These are phyloP conservation scores for Drosophila nebulosa DNA, from an alignment of 1,140 invertebrate species.

Conservation along the genomic window DNA sequence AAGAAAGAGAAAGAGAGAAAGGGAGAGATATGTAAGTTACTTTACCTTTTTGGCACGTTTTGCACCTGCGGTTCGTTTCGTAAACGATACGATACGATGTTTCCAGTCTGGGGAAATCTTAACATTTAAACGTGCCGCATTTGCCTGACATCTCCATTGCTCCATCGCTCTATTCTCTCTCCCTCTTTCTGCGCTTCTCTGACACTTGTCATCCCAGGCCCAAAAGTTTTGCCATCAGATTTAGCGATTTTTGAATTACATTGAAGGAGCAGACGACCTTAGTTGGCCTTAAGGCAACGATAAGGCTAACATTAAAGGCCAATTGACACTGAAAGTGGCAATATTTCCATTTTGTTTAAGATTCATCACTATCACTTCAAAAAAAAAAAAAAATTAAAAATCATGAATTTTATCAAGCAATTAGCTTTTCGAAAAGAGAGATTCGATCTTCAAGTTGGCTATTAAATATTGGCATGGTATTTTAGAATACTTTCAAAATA, in stretches of 20 bases:
- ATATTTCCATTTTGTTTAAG: not conserved
- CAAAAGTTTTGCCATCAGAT: slow-evolving; percentile 46
- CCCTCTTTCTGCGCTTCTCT: not conserved
- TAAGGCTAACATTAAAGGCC: not conserved
- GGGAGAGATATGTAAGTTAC: slow-evolving; percentile 27
- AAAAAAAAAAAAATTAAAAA: too few relatives aligned
- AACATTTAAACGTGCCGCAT: slow-evolving; percentile 53
- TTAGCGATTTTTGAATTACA: slow-evolving; percentile 41
- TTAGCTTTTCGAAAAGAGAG: too few relatives aligned
- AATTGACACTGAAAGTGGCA: not conserved
- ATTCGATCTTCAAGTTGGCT: too few relatives aligned
- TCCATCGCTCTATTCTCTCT: not conserved
- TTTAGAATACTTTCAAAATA: too few relatives aligned
- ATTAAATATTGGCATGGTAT: too few relatives aligned
- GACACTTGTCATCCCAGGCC: slow-evolving; percentile 9
- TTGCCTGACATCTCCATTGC: slow-evolving; percentile 43
- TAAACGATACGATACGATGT: slow-evolving; percentile 7
- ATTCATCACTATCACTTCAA: too few relatives aligned
- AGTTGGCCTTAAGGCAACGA: slow-evolving; percentile 16
- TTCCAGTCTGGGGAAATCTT: not conserved
- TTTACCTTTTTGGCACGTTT: slow-evolving; percentile 13
- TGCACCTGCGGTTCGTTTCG: slow-evolving; percentile 52
- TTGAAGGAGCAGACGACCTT: slow-evolving; percentile 45
- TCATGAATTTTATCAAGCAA: too few relatives aligned
- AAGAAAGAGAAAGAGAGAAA: not conserved